Percentiles rank a stretch among this genome's conserved stretches.
These are phyloP conservation scores for Acheta domesticus DNA, from an alignment of 2,888 invertebrate genomes.

Conservation along the genomic window DNA sequence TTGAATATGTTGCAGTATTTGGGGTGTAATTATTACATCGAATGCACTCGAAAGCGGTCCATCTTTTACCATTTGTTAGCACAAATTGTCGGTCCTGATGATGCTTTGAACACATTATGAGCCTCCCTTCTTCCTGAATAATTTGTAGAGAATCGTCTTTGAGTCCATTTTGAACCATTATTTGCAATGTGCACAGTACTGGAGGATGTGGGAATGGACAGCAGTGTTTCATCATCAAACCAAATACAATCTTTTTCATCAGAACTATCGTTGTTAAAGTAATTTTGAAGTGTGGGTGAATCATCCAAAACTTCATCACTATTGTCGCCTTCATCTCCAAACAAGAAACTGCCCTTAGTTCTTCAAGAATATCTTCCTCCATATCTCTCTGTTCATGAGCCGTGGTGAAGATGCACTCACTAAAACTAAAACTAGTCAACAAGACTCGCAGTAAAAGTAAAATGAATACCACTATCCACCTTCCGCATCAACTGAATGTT, in stretches of 20 bases:
- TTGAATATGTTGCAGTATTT: not conserved
- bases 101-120: not conserved
- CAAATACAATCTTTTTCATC: not conserved
- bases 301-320: not conserved
- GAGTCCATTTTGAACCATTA: not conserved
- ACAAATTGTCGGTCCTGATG: not conserved
- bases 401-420: not conserved
- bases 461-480: not conserved
- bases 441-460: not conserved
- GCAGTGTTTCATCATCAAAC: not conserved
- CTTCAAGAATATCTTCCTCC: not conserved
- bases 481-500: not conserved
- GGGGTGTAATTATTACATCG: not conserved
- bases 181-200: not conserved
- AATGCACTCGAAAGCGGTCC: not conserved
- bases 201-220: not conserved
- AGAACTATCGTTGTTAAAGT: not conserved
- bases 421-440: not conserved
- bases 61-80: not conserved
- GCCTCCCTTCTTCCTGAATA: not conserved
- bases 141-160: not conserved
- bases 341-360: not conserved
- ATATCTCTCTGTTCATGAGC: not conserved
- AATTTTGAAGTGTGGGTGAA: not conserved
- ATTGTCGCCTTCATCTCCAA: not conserved